Percentiles rank a stretch among this genome's conserved stretches.
Conservation (phyloP, 2,113 vertebrate genomes). For the Potamarius usumacintae region DNA sequence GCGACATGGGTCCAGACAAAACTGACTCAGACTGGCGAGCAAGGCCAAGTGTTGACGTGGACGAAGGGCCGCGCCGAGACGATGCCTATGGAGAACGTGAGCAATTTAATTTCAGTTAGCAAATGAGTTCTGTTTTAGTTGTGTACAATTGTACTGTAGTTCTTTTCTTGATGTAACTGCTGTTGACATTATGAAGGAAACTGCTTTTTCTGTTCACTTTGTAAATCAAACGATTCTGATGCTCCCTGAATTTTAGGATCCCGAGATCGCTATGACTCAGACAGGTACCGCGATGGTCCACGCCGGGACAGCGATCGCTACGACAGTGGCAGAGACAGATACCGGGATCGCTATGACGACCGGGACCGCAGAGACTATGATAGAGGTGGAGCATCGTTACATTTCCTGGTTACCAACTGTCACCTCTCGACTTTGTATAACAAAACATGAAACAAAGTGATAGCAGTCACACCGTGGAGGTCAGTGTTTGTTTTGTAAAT, state of each 20-base stretch:
- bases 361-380: constrained; percentile 71
- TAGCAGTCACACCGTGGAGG: not conserved
- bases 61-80: constrained; percentile 83
- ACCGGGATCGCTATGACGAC: constrained; percentile 80
- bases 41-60: constrained; percentile 76
- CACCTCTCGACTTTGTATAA: not conserved
- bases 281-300: constrained; percentile 80
- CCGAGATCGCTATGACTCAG: constrained; percentile 84
- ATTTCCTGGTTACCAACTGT: not conserved
- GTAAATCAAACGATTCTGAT: not conserved
- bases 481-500: not conserved
- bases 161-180: not conserved
- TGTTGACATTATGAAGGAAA: not conserved
- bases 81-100: constrained; percentile 85
- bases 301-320: constrained; percentile 64
- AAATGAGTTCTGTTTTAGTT: not conserved
- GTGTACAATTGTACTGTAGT: not conserved
- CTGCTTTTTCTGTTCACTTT: not conserved
- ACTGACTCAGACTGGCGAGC: constrained; percentile 92
- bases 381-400: constrained; percentile 60
- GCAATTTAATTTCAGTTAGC: not conserved
- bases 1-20: constrained; percentile 86
- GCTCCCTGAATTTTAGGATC: constrained; percentile 73
- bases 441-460: not conserved
- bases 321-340: constrained; percentile 10